Evolutionary conservation across 2,888 invertebrate genomes (phyloP), one percentile per base, ranked within the genome.

Genomic region (Coenonympha arcania): DNA sequence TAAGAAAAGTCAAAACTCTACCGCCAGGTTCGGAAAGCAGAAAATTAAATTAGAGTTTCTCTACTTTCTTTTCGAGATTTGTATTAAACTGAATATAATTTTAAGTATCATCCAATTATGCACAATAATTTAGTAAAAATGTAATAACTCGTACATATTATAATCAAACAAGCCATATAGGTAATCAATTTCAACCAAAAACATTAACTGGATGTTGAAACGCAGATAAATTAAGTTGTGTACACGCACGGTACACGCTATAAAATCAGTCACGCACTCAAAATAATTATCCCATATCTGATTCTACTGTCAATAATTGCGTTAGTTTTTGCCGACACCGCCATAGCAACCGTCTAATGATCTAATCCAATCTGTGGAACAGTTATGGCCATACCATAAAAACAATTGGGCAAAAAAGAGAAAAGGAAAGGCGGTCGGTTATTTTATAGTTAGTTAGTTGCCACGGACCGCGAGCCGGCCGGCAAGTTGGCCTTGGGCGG

Each of bases 401-500:
- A 73, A 73, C 70, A 67, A 70, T 65, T 60, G 63, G 50, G 61
- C 62, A 60, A 73, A 74, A 71, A 63, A 73, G 70, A 69, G 66
- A 61, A 66, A 69, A 71, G 72, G 72, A 71, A 54, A 52, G 56
- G 50, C 47, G 31, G 30, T 28, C 22, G 52, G 77, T 81, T n/a
- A n/a, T n/a, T n/a, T n/a, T n/a, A n/a, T n/a, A n/a, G n/a, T n/a
- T n/a, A n/a, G n/a, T n/a, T n/a, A 13, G 78, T 83, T 80, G 78
- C 74, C 66, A 77, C 59, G 76, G 67, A 52, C 58, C 52, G 77
- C 83, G 58, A 52, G 77, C 83, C 84, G 82, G 83, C 83, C 82
- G 84, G 84, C 75, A 55, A 37, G 55, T 59, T 64, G 83, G 79
- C 83, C 83, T 83, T 81, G 82, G 34, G 37, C 48, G 51, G 48